Base-by-base conservation (phyloP, 1,140 invertebrate species). In the Rhyzopertha dominica region DNA sequence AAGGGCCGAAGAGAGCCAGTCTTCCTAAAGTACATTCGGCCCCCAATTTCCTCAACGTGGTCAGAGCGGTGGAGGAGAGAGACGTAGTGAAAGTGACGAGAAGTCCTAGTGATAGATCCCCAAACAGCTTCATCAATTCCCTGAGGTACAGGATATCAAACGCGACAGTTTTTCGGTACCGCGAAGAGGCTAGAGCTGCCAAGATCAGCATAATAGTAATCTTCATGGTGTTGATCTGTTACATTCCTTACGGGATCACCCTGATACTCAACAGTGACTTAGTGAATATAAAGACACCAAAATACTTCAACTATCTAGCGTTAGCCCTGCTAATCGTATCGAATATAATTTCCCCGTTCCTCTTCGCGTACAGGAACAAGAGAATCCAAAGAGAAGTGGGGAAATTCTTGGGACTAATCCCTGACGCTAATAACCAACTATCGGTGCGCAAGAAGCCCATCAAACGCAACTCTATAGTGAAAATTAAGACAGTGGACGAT, bases 151-250 rank as follows among this genome's bases (percentile, higher is more conserved):
- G 82, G 7, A 84, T 90, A 28, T 87, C 85, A 42, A 89, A 89
- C 60, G 87, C 85, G 8, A 85, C 82, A n/a, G 68, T 87, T 41
- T 89, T 90, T 64, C 75, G 81, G 41, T 87, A 88, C 61, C 73
- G 85, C 14, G 86, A 89, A 65, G 87, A 90, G 65, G 82, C 84
- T 20, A 74, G 87, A 45, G 85, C 87, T 0, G 87, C 85, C 3
- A 77, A 85, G 39, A 83, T 89, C 31, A 87, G 84, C 54, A 79
- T 84, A 19, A 59, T 87, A 48, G 78, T 81, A 2, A 76, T 81
- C 19, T 76, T 87, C 2, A 84, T 87, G 72, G 79, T 85, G 19
- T 70, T 78, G 41, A 75, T 76, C 17, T 88, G 77, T 45, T 85
- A 84, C 70, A 68, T 82, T 17, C 85, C 85, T 0, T 83, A 79